Evolutionary conservation across 2,888 invertebrate species (phyloP).

Genomic region (Dolichopus griseipennis): DNA sequence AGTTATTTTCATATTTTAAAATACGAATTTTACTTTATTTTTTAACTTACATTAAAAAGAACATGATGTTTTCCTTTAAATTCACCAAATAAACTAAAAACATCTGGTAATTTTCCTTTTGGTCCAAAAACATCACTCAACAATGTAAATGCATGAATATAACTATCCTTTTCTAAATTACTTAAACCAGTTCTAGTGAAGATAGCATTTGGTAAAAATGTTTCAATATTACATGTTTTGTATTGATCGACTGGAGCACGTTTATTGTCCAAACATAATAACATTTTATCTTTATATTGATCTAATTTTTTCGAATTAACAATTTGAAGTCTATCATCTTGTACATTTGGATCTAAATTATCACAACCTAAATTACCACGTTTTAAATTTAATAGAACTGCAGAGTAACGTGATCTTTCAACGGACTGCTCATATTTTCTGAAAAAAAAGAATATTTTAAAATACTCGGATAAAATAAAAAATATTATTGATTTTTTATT

Average conservation of each 20-base stretch:
- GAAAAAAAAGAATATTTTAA: not conserved
- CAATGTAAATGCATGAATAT: slow-evolving; percentile 36
- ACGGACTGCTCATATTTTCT: slow-evolving; percentile 34
- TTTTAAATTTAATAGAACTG: slow-evolving; percentile 35
- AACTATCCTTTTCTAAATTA: slow-evolving; percentile 35
- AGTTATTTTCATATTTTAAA: too few species aligned
- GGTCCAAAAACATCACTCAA: slow-evolving; percentile 37
- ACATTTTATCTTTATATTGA: slow-evolving; percentile 33
- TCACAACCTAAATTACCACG: slow-evolving; percentile 34
- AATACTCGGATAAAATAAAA: too few species aligned
- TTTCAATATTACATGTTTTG: slow-evolving; percentile 37
- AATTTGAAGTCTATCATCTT: slow-evolving; percentile 32
- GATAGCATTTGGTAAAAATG: slow-evolving; percentile 34
- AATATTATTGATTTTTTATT: too few species aligned
- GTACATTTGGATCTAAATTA: slow-evolving; percentile 24
- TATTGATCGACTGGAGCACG: slow-evolving; percentile 36
- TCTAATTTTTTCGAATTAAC: slow-evolving; percentile 34
- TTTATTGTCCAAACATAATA: slow-evolving; percentile 36
- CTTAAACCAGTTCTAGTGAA: slow-evolving; percentile 32
- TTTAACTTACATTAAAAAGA: slow-evolving; percentile 36
- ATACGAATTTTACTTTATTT: not conserved
- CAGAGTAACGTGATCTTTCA: slow-evolving; percentile 34
- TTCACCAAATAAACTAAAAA: slow-evolving; percentile 39
- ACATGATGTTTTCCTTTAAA: slow-evolving; percentile 33
- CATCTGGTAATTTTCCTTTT: slow-evolving; percentile 34